Evolutionary conservation across 2,113 vertebrate genomes (phyloP), one percentile per base, ranked within the genome.

Genomic region (Lycocorax pyrrhopterus): DNA sequence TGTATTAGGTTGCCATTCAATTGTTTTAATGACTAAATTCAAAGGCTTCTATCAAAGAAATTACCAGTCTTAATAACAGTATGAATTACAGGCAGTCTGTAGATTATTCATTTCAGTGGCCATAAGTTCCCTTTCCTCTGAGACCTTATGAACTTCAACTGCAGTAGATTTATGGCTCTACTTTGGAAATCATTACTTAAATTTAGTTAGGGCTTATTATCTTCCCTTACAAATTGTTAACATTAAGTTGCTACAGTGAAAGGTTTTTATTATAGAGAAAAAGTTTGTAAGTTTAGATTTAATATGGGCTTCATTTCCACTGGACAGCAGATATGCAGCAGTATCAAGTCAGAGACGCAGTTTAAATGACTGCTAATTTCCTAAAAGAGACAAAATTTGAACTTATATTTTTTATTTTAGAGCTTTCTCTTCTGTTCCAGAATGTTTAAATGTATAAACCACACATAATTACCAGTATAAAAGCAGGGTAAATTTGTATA

Each of bases 141-240:
- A 95, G 95, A 91, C 76, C 63, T 85, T 87, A 71, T 72, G 88
- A 96, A 96, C 89, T 93, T 90, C 93, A 82, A 23, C 11, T 47
- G 15, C 9, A 71, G n/a, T 35, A 92, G 81, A 96, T 97, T 90
- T 95, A 97, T 83, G 63, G 53, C 37, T 68, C 72, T 95, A 49
- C 83, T 97, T 91, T 63, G 86, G 53, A 95, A 97, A 95, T 82
- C 53, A 68, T 93, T 95, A 84, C 84, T 89, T 84, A 94, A 92
- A 92, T 82, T 89, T 87, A 88, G 44, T 86, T 93, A 94, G 77
- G 56, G 86, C 56, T 85, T 92, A 95, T 52, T 87, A 66, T 94
- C 79, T 87, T 95, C 80, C 37, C 51, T 92, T 94, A 93, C 30
- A 94, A 96, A 97, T 80, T 72, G 77, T 94, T 96, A 97, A 81